These are phyloP conservation scores for Artemia franciscana DNA, from an alignment of 1,140 invertebrate species.

Conservation along the genomic window DNA sequence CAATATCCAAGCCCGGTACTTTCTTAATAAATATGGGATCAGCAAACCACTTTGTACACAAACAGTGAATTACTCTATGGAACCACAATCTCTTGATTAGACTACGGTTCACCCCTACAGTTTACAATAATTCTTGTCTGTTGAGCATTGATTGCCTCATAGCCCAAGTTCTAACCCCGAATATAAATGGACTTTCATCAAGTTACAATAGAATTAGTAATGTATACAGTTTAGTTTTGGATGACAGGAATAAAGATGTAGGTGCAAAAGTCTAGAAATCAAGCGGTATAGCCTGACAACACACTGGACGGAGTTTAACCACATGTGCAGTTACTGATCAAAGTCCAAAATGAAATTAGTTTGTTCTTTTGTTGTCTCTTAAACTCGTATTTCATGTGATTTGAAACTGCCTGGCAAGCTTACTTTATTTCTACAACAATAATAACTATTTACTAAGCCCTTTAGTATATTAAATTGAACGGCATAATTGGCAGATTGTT, in stretches of 20 bases:
- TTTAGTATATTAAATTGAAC: background rate
- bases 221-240: background rate
- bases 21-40: background rate
- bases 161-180: too few species aligned
- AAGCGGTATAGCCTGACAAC: background rate
- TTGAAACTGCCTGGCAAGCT: background rate
- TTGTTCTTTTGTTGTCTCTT: too few species aligned
- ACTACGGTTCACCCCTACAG: background rate
- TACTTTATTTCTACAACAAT: background rate
- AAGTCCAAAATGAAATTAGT: too few species aligned
- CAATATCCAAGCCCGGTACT: background rate
- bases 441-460: background rate
- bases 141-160: background rate
- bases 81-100: background rate
- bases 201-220: background rate
- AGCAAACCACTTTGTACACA: background rate
- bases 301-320: background rate
- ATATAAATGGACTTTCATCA: background rate
- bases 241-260: background rate
- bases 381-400: background rate
- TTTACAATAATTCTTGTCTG: background rate
- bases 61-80: background rate
- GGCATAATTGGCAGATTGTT: background rate
- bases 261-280: background rate
- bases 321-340: too few species aligned